A percentile compares a stretch with the other conserved stretches of the same genome.
Evolutionary conservation across 2,113 vertebrate genomes (phyloP).

Genomic region (Nematolebias whitei): DNA sequence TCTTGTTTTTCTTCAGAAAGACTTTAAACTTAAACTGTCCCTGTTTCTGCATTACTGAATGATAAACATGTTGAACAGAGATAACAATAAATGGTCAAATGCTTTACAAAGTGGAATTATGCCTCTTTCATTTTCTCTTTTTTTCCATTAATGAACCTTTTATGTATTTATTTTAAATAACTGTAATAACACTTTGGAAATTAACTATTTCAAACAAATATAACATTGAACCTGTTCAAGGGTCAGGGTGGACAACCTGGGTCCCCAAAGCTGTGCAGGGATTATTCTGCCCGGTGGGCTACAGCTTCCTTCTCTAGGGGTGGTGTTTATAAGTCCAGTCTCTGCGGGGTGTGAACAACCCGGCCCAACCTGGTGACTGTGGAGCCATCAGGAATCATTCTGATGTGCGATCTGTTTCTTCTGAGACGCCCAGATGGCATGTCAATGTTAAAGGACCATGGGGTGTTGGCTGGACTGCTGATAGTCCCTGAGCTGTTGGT

Average conservation of each 20-base stretch:
- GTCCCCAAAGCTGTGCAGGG: slow-evolving; percentile 6
- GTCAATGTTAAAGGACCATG: background rate
- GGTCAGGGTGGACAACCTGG: background rate
- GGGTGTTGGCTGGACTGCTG: background rate
- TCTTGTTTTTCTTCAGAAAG: no score
- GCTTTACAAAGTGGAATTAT: no score
- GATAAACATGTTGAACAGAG: no score
- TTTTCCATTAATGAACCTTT: no score
- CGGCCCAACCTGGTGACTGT: background rate
- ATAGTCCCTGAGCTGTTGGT: background rate
- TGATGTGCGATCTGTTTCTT: background rate
- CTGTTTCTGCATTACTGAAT: no score
- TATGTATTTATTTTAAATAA: no score
- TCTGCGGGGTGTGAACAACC: background rate
- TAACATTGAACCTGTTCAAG: background rate
- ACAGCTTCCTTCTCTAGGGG: background rate
- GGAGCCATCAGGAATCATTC: background rate
- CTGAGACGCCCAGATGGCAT: background rate
- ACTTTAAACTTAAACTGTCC: no score
- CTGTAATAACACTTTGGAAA: no score
- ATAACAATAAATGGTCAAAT: no score
- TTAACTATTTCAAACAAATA: no score
- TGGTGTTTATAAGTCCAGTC: background rate
- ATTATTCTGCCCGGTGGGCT: slow-evolving; percentile 4
- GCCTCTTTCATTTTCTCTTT: no score